Percentiles rank a stretch among this genome's conserved stretches.
These are phyloP conservation scores for Sebastes hubbsi DNA, from an alignment of 2,797 vertebrate species.

Conservation along the genomic window DNA sequence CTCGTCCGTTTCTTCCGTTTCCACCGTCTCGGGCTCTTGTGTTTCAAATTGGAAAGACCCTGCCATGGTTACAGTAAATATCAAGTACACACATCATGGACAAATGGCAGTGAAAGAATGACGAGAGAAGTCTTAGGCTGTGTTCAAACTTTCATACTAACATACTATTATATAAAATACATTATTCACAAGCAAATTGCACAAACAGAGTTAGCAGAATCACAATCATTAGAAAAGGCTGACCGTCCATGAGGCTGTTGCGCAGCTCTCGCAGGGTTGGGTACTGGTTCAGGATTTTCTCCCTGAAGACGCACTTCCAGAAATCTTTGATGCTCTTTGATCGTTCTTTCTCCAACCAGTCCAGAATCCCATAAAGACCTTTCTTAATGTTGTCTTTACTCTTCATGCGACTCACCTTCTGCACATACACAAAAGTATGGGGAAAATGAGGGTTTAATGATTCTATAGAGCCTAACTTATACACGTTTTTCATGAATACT, in stretches of 20 bases:
- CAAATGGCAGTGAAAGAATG: not conserved
- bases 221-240: not conserved
- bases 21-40: not conserved
- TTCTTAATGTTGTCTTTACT: constrained; percentile 37
- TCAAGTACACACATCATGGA: not conserved
- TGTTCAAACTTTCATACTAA: too few relatives aligned
- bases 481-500: too few relatives aligned
- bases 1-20: not conserved
- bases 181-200: not conserved
- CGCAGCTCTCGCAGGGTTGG: constrained; percentile 53
- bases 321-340: constrained; percentile 45
- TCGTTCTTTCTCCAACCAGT: constrained; percentile 62
- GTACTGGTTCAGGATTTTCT: constrained; percentile 64
- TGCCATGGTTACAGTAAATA: constrained; percentile 2
- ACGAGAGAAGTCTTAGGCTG: not conserved
- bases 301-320: constrained; percentile 74
- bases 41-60: constrained; percentile 46
- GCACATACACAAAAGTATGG: not conserved
- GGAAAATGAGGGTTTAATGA: not conserved
- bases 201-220: not conserved
- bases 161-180: not conserved
- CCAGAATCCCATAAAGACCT: constrained; percentile 68
- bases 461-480: not conserved
- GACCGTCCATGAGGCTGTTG: constrained; percentile 72
- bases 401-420: constrained; percentile 71